Conservation (phyloP, 2,797 vertebrate species). For the Crenichthys baileyi region DNA sequence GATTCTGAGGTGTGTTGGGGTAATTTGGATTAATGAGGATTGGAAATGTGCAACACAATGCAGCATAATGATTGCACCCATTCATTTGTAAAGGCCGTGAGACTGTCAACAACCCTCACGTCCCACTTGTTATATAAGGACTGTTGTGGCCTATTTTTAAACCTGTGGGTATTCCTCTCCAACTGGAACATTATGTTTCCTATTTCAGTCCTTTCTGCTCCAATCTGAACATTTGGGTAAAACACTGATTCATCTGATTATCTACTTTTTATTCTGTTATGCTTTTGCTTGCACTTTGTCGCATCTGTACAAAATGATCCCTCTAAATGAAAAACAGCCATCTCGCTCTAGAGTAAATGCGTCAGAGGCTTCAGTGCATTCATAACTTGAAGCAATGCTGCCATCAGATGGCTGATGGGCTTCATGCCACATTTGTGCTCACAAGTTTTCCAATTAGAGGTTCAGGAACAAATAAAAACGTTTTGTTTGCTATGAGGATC, state of each 20-base stretch:
- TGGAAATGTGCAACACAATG: conserved; percentile 35
- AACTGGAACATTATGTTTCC: conserved; percentile 25
- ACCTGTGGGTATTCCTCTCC: conserved; percentile 61
- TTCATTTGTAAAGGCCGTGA: conserved; percentile 41
- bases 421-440: background rate
- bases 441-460: background rate
- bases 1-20: background rate
- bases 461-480: background rate
- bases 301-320: conserved; percentile 31
- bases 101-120: conserved; percentile 71
- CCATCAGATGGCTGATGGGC: conserved; percentile 61
- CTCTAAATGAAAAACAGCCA: conserved; percentile 54
- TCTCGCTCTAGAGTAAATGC: conserved; percentile 41
- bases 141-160: conserved; percentile 73
- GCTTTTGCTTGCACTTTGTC: conserved; percentile 3
- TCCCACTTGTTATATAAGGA: conserved; percentile 75
- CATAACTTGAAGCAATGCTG: conserved; percentile 56
- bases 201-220: conserved; percentile 17
- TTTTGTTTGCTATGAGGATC: background rate
- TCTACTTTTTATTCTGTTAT: background rate
- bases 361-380: conserved; percentile 33
- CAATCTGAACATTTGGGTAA: background rate
- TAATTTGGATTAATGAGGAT: conserved; percentile 23
- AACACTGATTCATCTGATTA: background rate
- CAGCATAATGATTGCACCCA: conserved; percentile 20